These are phyloP conservation scores for Ryuthela nishihirai DNA, from an alignment of 2,888 invertebrate genomes.

Conservation along the genomic window DNA sequence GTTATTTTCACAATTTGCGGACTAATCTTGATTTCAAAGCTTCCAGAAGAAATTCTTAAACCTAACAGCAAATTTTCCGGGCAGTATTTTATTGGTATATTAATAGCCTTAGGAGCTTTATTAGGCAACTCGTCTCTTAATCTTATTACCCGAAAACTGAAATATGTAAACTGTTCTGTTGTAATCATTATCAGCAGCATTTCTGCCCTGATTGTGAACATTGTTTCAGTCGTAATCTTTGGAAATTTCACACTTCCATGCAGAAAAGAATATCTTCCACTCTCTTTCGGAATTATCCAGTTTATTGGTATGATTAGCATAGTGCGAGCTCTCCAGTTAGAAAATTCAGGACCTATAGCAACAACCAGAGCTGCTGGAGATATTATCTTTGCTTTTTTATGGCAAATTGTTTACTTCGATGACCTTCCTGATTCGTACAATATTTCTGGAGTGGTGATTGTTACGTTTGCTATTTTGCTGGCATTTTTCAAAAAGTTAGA, in stretches of 20 bases:
- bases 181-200: conserved; percentile 87
- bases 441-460: conserved; percentile 76
- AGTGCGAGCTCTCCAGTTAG: conserved; percentile 79
- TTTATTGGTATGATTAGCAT: conserved; percentile 55
- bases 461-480: conserved; percentile 76
- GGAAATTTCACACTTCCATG: conserved; percentile 76
- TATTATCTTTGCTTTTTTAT: conserved; percentile 87
- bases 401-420: conserved; percentile 84
- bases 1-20: conserved; percentile 78
- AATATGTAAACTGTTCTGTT: conserved; percentile 79
- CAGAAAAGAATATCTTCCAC: conserved; percentile 74
- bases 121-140: conserved; percentile 85
- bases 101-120: conserved; percentile 79
- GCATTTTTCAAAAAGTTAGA: conserved; percentile 84
- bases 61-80: not conserved
- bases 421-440: conserved; percentile 80
- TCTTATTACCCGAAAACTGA: conserved; percentile 74
- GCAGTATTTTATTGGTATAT: conserved; percentile 65
- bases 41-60: conserved; percentile 65
- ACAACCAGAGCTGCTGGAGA: conserved; percentile 80
- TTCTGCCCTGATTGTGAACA: conserved; percentile 60
- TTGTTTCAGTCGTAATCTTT: conserved; percentile 65
- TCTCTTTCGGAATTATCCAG: conserved; percentile 49
- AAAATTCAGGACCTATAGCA: conserved; percentile 86
- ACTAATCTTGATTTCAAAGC: conserved; percentile 78